These are phyloP conservation scores for Leucoraja ocellata DNA, from an alignment of 2,797 vertebrate species.

Conservation along the genomic window DNA sequence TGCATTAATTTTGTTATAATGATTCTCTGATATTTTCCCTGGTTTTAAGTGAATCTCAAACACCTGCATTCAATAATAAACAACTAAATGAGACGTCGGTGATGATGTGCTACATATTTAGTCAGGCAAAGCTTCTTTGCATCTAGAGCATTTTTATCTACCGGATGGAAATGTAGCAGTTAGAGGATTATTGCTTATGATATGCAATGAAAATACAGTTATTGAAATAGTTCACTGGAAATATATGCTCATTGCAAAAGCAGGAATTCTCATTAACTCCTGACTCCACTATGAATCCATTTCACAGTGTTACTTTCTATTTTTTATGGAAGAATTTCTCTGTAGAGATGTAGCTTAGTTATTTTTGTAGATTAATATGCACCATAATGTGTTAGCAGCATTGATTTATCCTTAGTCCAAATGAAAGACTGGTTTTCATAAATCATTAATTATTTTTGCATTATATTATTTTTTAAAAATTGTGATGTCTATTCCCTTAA, in stretches of 20 bases:
- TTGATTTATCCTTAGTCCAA: neutral
- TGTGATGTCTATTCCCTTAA: neutral
- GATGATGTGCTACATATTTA: neutral
- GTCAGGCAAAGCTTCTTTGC: neutral
- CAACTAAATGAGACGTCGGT: neutral
- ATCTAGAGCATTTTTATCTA: conserved; percentile 7
- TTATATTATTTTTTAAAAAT: neutral
- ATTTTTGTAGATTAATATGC: neutral
- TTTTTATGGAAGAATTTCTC: neutral
- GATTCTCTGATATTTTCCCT: neutral
- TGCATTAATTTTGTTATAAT: conserved; percentile 4
- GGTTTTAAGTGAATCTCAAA: neutral
- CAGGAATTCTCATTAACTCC: conserved; percentile 16
- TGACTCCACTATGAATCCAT: neutral
- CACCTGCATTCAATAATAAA: conserved; percentile 34
- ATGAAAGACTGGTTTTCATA: neutral
- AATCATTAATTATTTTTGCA: neutral
- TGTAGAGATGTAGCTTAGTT: neutral
- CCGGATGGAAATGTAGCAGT: neutral
- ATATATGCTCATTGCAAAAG: neutral
- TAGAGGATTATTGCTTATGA: neutral
- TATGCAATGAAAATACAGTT: neutral
- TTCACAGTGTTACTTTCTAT: neutral
- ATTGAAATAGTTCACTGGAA: neutral
- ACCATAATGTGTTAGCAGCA: neutral